Percentiles rank a stretch among this genome's conserved stretches.
Evolutionary conservation across 2,797 vertebrate species (phyloP).

Genomic region (Tauraco hartlaubi): DNA sequence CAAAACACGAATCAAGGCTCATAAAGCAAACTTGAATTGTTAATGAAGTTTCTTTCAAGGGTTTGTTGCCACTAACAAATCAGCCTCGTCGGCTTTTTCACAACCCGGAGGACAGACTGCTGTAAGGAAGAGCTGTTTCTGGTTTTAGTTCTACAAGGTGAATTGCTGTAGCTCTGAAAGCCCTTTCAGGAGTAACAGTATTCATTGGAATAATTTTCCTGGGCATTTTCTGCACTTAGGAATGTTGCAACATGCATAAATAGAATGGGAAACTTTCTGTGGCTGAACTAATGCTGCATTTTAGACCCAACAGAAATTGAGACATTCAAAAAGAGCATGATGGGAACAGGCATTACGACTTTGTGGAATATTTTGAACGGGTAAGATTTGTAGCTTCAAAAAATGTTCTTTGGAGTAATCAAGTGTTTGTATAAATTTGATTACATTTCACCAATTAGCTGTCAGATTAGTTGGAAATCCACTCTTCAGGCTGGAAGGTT

Average conservation of each 20-base stretch:
- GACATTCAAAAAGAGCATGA: too few species aligned
- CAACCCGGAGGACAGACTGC: neutral
- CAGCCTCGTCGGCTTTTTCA: neutral
- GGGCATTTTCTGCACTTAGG: neutral
- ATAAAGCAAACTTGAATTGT: slow-evolving; percentile 43
- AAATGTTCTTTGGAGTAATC: neutral
- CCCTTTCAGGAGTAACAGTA: neutral
- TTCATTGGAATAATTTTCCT: neutral
- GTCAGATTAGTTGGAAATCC: neutral
- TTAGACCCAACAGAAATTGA: neutral
- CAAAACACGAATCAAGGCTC: slow-evolving; percentile 50
- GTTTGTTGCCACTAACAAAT: slow-evolving; percentile 41
- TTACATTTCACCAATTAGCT: neutral
- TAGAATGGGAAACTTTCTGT: neutral
- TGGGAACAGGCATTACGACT: neutral
- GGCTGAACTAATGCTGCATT: rapidly evolving
- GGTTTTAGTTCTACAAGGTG: neutral
- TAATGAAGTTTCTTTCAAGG: slow-evolving; percentile 52
- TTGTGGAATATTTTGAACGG: neutral
- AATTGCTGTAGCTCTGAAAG: neutral
- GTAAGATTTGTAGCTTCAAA: neutral
- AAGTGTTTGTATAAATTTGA: neutral
- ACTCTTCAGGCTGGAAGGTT: too few species aligned
- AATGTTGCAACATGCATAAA: rapidly evolving
- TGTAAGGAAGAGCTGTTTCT: neutral